Evolutionary conservation across 2,113 vertebrate genomes (phyloP).

Genomic region (Noturus placidus): DNA sequence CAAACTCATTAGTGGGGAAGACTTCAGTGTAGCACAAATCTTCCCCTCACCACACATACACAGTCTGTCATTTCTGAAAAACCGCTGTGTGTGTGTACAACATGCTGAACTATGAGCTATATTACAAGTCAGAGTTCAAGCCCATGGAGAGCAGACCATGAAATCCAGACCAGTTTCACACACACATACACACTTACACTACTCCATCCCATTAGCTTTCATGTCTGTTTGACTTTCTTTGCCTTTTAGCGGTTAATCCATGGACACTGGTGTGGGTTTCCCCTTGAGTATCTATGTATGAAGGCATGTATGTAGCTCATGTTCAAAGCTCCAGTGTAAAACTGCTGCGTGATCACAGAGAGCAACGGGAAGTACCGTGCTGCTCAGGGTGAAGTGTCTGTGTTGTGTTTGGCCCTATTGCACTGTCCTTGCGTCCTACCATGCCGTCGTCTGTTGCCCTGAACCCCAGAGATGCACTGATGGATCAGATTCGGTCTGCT

Average conservation of each 20-base stretch:
- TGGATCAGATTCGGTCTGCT: background rate
- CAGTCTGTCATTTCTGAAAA: constrained; percentile 70
- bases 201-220: constrained; percentile 59
- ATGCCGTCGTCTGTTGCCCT: constrained; percentile 6
- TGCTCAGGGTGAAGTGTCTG: constrained; percentile 77
- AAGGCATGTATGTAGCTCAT: constrained; percentile 59
- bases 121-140: constrained; percentile 70
- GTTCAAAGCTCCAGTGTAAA: constrained; percentile 77
- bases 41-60: constrained; percentile 64
- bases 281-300: constrained; percentile 48
- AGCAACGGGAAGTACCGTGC: constrained; percentile 82
- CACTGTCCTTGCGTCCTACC: constrained; percentile 68
- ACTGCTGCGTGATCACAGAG: constrained; percentile 86
- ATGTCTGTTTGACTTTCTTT: constrained; percentile 70
- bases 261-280: constrained; percentile 47
- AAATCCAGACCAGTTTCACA: constrained; percentile 47
- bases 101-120: constrained; percentile 63
- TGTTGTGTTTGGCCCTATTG: constrained; percentile 90
- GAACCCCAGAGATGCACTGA: background rate
- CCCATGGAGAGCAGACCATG: constrained; percentile 51
- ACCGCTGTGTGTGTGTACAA: constrained; percentile 50
- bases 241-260: constrained; percentile 68
- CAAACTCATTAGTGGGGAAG: constrained; percentile 75
- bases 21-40: constrained; percentile 70
- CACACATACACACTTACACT: constrained; percentile 32